phyloP scores from a whole-genome alignment of 2,888 invertebrate species.

The Marasmarcha lunaedactyla region DNA sequence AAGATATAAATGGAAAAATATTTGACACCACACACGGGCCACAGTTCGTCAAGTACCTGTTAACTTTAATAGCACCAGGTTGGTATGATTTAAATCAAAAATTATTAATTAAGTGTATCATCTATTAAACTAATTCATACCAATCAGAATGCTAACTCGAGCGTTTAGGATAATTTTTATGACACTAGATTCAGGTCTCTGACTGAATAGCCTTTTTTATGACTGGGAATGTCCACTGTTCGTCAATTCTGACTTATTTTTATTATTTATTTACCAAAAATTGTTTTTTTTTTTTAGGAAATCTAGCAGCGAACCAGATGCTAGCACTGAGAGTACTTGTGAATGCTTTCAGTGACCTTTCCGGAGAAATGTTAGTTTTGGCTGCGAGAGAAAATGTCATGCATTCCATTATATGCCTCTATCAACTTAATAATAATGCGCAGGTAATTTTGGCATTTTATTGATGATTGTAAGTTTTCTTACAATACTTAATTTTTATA shows the following conservation, averaged over 20 bases:
- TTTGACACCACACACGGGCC: slow-evolving; percentile 50
- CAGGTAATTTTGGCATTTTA: slow-evolving; percentile 66
- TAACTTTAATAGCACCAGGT: slow-evolving; percentile 46
- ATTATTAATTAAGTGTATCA: background rate
- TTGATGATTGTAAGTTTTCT: no score
- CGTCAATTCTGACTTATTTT: no score
- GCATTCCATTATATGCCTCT: slow-evolving; percentile 58
- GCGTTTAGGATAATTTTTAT: no score
- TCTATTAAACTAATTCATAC: background rate
- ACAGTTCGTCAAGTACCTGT: slow-evolving; percentile 42
- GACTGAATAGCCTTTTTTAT: no score
- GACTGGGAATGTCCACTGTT: no score
- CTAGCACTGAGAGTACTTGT: slow-evolving; percentile 82
- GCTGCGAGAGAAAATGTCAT: slow-evolving; percentile 69
- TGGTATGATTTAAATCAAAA: slow-evolving; percentile 12
- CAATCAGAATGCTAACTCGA: no score
- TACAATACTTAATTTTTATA: no score
- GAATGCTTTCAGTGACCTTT: slow-evolving; percentile 82
- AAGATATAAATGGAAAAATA: slow-evolving; percentile 62
- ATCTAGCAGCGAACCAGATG: slow-evolving; percentile 79
- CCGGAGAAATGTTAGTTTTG: slow-evolving; percentile 74
- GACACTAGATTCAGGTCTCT: no score
- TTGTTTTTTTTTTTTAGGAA: slow-evolving; percentile 39
- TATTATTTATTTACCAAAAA: no score
- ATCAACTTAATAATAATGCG: slow-evolving; percentile 70